Evolutionary conservation across 1,140 invertebrate species (phyloP).

Genomic region (Oryctes rhinoceros): DNA sequence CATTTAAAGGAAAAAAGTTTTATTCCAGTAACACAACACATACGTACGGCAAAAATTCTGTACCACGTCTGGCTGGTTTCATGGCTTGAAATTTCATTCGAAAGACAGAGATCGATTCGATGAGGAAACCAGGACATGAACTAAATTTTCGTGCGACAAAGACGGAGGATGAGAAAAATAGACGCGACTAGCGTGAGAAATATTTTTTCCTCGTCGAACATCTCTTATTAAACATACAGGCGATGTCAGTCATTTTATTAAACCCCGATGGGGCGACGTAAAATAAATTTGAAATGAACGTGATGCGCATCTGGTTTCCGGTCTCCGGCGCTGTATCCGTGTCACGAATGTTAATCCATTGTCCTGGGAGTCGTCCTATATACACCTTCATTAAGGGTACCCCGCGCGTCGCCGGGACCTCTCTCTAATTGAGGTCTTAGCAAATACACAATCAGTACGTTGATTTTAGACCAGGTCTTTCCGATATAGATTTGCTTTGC

Average conservation of each 20-base stretch:
- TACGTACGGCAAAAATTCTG: no score
- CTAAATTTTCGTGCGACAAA: not conserved
- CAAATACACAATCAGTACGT: constrained; percentile 47
- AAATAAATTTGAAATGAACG: constrained; percentile 41
- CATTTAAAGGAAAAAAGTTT: no score
- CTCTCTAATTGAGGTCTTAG: constrained; percentile 47
- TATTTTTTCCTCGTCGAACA: not conserved
- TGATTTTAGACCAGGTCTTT: constrained; percentile 41
- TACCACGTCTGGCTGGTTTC: no score
- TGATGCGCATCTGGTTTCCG: constrained; percentile 45
- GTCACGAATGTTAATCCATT: constrained; percentile 46
- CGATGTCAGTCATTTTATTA: constrained; percentile 39
- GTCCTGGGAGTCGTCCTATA: constrained; percentile 47
- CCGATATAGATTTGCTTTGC: constrained; percentile 27
- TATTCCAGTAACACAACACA: no score
- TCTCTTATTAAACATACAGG: constrained; percentile 40
- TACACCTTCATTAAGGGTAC: constrained; percentile 47
- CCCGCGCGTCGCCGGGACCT: constrained; percentile 43
- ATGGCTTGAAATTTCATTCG: no score
- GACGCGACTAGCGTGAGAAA: not conserved
- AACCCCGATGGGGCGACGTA: not conserved
- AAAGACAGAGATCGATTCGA: not conserved
- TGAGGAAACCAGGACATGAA: not conserved
- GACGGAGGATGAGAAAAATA: not conserved
- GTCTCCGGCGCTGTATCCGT: constrained; percentile 40